Evolutionary conservation across 2,113 vertebrate species (phyloP).

Genomic region (Turnix velox): DNA sequence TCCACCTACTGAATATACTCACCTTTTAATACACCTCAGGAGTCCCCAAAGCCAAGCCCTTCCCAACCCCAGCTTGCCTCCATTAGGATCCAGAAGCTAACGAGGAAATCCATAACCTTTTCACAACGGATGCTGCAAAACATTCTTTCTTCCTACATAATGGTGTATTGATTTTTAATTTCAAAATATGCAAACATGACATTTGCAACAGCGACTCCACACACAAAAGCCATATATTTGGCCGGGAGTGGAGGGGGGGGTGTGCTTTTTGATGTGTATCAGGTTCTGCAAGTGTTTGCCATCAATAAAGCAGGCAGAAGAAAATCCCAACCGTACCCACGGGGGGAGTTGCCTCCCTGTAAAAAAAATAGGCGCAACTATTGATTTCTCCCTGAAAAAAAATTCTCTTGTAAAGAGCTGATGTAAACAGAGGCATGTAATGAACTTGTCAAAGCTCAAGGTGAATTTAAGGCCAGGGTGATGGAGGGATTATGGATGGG

Average conservation of each 20-base stretch:
- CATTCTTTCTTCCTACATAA: not conserved
- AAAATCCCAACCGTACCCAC: not conserved
- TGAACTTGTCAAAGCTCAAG: not conserved
- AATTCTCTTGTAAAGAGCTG: not conserved
- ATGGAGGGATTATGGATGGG: not conserved
- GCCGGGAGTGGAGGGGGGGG: too few species aligned
- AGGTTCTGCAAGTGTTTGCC: not conserved
- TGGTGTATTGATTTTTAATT: conserved; percentile 64
- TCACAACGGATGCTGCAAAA: conserved; percentile 10
- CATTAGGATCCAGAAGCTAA: not conserved
- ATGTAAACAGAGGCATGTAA: not conserved
- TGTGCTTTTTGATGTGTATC: not conserved
- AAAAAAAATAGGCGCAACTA: not conserved
- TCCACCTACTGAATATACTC: too few species aligned
- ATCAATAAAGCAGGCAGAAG: not conserved
- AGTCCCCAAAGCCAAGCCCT: too few species aligned
- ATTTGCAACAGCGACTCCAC: conserved; percentile 36
- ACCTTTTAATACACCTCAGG: too few species aligned
- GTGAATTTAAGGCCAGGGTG: not conserved
- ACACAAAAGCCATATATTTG: conserved; percentile 9
- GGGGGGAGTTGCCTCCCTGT: not conserved
- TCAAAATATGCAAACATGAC: conserved; percentile 63
- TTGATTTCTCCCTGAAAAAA: not conserved
- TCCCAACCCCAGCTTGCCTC: too few species aligned
- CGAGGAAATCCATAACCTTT: conserved; percentile 59